These are phyloP conservation scores for Drosophila mercatorum DNA, from an alignment of 2,888 invertebrate species.

Conservation along the genomic window DNA sequence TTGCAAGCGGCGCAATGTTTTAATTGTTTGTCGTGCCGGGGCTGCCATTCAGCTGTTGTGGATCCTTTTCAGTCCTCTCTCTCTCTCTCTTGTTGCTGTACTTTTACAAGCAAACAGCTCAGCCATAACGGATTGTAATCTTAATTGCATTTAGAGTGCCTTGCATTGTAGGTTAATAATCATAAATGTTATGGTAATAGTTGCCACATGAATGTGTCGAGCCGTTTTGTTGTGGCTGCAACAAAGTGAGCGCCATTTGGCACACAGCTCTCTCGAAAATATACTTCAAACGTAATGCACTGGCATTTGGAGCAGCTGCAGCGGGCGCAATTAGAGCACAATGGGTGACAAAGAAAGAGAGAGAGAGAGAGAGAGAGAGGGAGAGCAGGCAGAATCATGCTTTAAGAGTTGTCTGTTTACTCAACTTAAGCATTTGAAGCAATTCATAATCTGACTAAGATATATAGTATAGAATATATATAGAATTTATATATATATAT, in stretches of 20 bases:
- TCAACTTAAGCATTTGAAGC: constrained; percentile 25
- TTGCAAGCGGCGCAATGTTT: constrained; percentile 75
- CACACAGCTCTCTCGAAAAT: constrained; percentile 25
- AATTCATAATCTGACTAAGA: constrained; percentile 26
- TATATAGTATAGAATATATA: constrained; percentile 14
- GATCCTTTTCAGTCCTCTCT: neutral
- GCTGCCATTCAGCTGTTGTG: constrained; percentile 56
- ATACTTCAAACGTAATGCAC: constrained; percentile 48
- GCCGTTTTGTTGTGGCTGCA: constrained; percentile 46
- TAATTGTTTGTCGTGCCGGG: constrained; percentile 75
- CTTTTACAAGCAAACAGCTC: constrained; percentile 51
- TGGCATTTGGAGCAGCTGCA: constrained; percentile 23
- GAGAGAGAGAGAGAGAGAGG: no score
- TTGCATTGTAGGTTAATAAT: constrained; percentile 80
- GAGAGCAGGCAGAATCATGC: neutral
- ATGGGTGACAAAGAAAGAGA: neutral
- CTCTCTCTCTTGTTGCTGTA: constrained; percentile 5
- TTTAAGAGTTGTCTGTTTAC: neutral
- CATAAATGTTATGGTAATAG: constrained; percentile 80
- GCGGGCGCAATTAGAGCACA: constrained; percentile 53
- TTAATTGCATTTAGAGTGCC: constrained; percentile 81
- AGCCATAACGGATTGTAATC: constrained; percentile 75
- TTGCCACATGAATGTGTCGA: constrained; percentile 47
- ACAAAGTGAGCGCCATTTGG: constrained; percentile 43
- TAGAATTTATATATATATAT: constrained; percentile 21